Conservation (phyloP, 2,113 vertebrate species). For the Leucoraja erinaceus region DNA sequence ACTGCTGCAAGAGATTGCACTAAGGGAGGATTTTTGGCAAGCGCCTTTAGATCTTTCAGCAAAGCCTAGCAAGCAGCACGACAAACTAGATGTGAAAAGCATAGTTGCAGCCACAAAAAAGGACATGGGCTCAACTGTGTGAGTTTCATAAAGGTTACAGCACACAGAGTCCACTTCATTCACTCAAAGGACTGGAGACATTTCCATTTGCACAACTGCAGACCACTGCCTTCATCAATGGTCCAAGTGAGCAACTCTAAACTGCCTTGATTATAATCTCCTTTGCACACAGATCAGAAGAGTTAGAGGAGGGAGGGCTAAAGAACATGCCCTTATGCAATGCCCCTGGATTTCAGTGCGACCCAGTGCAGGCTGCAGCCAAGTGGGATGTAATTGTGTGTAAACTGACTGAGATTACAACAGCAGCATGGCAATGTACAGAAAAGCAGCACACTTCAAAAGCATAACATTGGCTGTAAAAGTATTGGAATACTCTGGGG, state of each 20-base stretch:
- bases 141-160: background rate
- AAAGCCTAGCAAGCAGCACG: background rate
- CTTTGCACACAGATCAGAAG: background rate
- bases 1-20: constrained; percentile 15
- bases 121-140: background rate
- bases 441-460: background rate
- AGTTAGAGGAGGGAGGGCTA: background rate
- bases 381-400: background rate
- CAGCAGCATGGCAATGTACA: background rate
- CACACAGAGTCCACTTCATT: background rate
- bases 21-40: background rate
- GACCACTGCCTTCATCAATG: background rate
- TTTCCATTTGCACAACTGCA: background rate
- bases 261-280: background rate
- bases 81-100: constrained; percentile 23
- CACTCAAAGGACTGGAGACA: background rate
- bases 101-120: background rate
- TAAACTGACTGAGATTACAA: background rate
- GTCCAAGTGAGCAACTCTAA: background rate
- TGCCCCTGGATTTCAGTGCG: background rate
- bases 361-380: background rate
- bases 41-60: background rate
- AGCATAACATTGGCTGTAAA: background rate
- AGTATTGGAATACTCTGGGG: no score
- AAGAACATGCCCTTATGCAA: background rate